Evolutionary conservation across 2,888 invertebrate genomes (phyloP), one percentile per base, ranked within the genome.

Genomic region (Drosophila nigritarsus): DNA sequence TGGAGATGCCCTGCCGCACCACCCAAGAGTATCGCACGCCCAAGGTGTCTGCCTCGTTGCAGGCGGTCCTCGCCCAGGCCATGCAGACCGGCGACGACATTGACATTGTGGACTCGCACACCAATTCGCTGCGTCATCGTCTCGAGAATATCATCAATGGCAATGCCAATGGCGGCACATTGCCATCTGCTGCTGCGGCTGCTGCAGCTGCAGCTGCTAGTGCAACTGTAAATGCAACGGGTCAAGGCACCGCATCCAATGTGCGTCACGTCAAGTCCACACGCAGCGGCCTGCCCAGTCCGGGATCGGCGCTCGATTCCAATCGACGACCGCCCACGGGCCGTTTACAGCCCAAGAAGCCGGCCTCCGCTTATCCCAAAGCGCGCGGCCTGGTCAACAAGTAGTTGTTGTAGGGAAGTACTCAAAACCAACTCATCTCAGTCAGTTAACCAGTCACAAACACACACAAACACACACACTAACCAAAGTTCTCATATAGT

Each of bases 61-160:
- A 93, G 71, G 93, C 93, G 0, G 93, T 93, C 7, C 80, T 93
- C 2, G 93, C 93, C 0, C 93, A 93, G 72, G 93, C 93, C 6
- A 93, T 93, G 93, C 91, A 92, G 68, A 91, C 93, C 0, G 93
- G 93, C 45, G 93, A 93, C 59, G 93, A 93, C 66, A 93, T 93
- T 55, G 93, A 93, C 60, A 93, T 93, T 48, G 91, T 92, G 0
- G 93, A 93, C 27, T 83, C 90, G 38, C 90, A 91, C 48, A 92
- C 92, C 32, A 92, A 90, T 53, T 92, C 92, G 30, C 83, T 93
- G 83, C 91, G 92, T n/a, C 92, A 90, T 75, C 92, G 93, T 11
- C 82, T 93, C 30, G 93, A 93, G 71, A 92, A 92, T 60, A 93
- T 93, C 13, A 93, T 93, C 40, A 93, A 93, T 75, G 91, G 91